Base-by-base conservation (phyloP, 1,140 invertebrate species). In the Pectinophora gossypiella region DNA sequence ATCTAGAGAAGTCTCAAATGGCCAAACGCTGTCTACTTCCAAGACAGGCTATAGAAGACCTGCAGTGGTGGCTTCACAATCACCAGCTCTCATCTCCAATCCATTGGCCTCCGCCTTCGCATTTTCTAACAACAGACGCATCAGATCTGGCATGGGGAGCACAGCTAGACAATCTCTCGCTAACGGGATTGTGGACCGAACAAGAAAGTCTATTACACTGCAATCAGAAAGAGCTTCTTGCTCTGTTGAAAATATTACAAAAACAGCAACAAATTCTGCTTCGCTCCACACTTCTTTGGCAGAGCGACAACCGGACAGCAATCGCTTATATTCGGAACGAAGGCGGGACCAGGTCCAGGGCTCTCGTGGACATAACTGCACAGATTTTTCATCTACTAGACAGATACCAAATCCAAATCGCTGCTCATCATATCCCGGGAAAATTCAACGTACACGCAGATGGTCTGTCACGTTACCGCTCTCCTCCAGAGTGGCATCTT, bases 401-500 rank as follows among this genome's bases (percentile, higher is more conserved):
- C 15, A 10, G 15, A 12, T 21, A 47, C 27, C 21, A 42, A 7
- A 59, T 68, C 43, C 54, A 46, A 2, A n/a, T 67, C 10, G 58
- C 53, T 12, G 54, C 57, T 13, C 22, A 27, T 3, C 62, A 72
- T 22, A 49, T 64, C 2, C 59, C 48, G 44, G 56, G 51, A 22
- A 58, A 32, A 23, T 69, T 60, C 68, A 72, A 72, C 47, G 54
- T 42, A 7, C 58, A 64, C 12, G 63, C 62, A 13, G 67, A 72
- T 52, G 19, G 59, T 12, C 51, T 70, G 4, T 76, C 69, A 0
- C 32, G 62, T 45, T 13, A 42, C 50, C 54, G 20, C 21, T 5
- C 3, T 4, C 57, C 63, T 7, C 72, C 75, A 47, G 80, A 81
- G 43, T 80, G 75, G 76, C 72, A 80, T 43, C 43, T 80, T 3